phyloP scores from a whole-genome alignment of 2,797 vertebrate genomes.

The Crocodylus rhombifer region DNA sequence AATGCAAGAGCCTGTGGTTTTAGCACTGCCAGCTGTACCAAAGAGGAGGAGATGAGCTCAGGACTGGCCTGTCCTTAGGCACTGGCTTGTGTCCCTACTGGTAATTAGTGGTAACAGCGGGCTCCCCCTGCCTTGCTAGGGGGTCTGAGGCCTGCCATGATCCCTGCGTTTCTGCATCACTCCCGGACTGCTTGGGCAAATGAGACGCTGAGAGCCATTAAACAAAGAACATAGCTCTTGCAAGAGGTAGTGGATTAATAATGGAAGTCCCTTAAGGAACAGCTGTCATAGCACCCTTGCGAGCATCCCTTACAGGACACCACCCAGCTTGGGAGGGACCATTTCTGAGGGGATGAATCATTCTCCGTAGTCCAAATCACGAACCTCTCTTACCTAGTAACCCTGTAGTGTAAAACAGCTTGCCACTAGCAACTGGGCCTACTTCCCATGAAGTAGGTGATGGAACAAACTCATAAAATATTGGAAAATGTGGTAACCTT shows the following conservation, averaged over 20 bases:
- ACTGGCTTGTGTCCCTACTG: neutral
- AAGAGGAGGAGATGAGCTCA: neutral
- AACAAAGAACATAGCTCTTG: neutral
- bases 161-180: neutral
- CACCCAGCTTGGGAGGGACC: neutral
- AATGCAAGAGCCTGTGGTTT: neutral
- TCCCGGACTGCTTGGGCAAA: neutral
- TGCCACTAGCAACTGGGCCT: neutral
- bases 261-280: neutral
- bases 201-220: conserved; percentile 9
- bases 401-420: neutral
- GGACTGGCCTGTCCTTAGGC: neutral
- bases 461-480: neutral
- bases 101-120: neutral
- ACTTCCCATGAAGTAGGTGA: conserved; percentile 11
- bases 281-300: neutral
- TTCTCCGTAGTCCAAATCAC: neutral
- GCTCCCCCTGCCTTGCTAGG: neutral
- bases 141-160: neutral
- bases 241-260: neutral
- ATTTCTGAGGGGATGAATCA: conserved; percentile 11
- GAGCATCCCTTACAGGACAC: neutral
- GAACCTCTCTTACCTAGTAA: neutral
- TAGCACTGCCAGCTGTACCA: neutral
- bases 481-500: neutral